Base-by-base conservation (phyloP, 2,888 invertebrate genomes). In the Rhingia campestris region DNA sequence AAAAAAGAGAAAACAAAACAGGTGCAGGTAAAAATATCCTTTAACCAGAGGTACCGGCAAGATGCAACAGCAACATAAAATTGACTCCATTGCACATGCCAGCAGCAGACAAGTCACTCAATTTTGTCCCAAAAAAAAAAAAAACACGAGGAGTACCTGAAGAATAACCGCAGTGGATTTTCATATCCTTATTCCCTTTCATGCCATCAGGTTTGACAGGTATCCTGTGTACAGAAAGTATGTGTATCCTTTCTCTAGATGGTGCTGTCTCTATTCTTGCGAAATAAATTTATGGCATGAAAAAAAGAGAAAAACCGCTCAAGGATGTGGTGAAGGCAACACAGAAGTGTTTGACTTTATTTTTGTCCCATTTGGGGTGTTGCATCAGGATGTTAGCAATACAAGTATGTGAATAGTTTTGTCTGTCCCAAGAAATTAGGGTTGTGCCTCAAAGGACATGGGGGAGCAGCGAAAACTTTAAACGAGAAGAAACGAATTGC, bases 111-210 rank as follows among this genome's bases (percentile, higher is more conserved):
- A 69, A 69, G 67, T 75, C 67, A 69, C 61, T 74, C 69, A 63
- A 74, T 75, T 74, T 56, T 7, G 7, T 14, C 6, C 9, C n/a
- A 33, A 43, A 51, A 61, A 66, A 53, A 22, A 6, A 30, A 10
- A 14, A 49, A 53, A 59, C n/a, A 39, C 12, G 39, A 41, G 12
- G 51, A 56, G 12, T 54, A 43, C 58, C 43, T 49, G n/a, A 74
- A 69, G 61, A 58, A 74, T 74, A 81, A 75, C 81, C 81, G 76
- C 81, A 81, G 58, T 58, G 58, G 35, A 75, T 70, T 64, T 75
- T 58, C 75, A 51, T 59, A 80, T 74, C 67, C 63, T 74, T 74
- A 53, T 47, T 75, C 51, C 39, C 10, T 63, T 59, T 70, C 58
- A 59, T 70, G 70, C 39, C 58, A 64, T 59, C 64, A 53, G 58